Base-by-base conservation (phyloP, 2,113 vertebrate genomes). In the Pristiophorus japonicus region DNA sequence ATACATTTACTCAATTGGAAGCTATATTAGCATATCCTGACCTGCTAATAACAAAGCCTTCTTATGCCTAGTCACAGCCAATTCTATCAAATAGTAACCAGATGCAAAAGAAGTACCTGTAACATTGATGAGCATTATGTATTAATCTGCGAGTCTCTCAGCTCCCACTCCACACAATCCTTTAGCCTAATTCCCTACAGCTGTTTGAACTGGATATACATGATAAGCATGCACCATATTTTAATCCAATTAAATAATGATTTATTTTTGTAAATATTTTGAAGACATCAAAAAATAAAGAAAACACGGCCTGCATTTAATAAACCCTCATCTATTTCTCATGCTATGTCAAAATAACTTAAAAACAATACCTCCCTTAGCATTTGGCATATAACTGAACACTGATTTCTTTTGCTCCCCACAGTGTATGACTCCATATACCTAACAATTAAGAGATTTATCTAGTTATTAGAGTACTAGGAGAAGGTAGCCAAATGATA, bases 191-290 rank as follows among this genome's bases (percentile, higher is more conserved):
- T 70, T 47, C 27, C 42, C 45, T 70, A 47, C 66, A 67, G 65
- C 66, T 94, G 66, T 94, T 70, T 94, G 93, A 94, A 94, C 65
- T 30, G 6, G 24, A 70, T 47, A 45, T 70, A 47, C 66, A 34
- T 94, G 93, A 67, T 94, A 67, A 94, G 38, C 93, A 51, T 73
- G 45, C 93, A 51, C 93, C 93, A 51, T 94, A 51, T 67, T 92
- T 94, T 94, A 94, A 94, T 51, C 65, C 93, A 67, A 94, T 94
- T 94, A 94, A 73, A 51, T 65, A 94, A 94, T 94, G n/a, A 94
- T 51, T 73, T 94, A 45, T 73, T 94, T 94, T 45, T 67, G 38
- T 51, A 94, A 94, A 94, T 94, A 94, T 94, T 94, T 94, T 94
- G 93, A 94, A 94, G 47, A 30, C 66, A 51, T 51, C 65, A 51